These are phyloP conservation scores for Plotosus lineatus DNA, from an alignment of 2,113 vertebrate genomes.

Conservation along the genomic window DNA sequence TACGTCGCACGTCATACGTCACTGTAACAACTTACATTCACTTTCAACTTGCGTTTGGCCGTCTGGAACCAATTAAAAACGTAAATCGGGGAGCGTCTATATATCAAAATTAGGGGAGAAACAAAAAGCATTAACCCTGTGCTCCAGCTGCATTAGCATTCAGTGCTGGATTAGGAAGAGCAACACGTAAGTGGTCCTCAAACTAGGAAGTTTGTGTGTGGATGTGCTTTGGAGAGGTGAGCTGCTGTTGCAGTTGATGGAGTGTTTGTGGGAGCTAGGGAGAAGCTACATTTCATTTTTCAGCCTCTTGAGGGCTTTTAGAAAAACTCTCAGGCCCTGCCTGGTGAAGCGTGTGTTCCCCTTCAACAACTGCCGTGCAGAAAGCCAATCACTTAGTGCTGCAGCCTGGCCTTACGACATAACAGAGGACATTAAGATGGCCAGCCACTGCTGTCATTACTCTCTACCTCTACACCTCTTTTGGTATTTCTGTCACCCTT, in stretches of 20 bases:
- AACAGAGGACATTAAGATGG: slow-evolving; percentile 42
- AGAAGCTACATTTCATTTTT: slow-evolving; percentile 43
- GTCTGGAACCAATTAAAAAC: too few species aligned
- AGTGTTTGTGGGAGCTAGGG: slow-evolving; percentile 24
- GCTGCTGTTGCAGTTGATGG: slow-evolving; percentile 15
- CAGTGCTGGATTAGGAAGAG: background rate
- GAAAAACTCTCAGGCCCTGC: slow-evolving; percentile 23
- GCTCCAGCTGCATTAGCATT: background rate
- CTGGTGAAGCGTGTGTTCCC: slow-evolving; percentile 4
- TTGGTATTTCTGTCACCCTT: background rate
- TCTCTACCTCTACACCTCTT: slow-evolving; percentile 9
- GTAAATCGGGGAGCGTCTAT: too few species aligned
- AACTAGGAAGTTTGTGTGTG: slow-evolving; percentile 12
- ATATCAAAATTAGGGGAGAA: too few species aligned
- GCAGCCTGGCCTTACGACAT: slow-evolving; percentile 32
- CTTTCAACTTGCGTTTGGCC: too few species aligned
- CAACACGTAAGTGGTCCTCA: background rate
- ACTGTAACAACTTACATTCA: too few species aligned
- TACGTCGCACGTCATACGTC: too few species aligned
- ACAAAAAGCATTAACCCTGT: background rate
- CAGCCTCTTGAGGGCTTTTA: slow-evolving; percentile 43
- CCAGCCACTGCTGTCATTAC: slow-evolving; percentile 35
- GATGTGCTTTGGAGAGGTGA: background rate
- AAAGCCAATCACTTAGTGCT: slow-evolving; percentile 50
- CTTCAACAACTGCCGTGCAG: slow-evolving; percentile 30